phyloP scores from a whole-genome alignment of 2,113 vertebrate species.

The Bubalus kerabau region DNA sequence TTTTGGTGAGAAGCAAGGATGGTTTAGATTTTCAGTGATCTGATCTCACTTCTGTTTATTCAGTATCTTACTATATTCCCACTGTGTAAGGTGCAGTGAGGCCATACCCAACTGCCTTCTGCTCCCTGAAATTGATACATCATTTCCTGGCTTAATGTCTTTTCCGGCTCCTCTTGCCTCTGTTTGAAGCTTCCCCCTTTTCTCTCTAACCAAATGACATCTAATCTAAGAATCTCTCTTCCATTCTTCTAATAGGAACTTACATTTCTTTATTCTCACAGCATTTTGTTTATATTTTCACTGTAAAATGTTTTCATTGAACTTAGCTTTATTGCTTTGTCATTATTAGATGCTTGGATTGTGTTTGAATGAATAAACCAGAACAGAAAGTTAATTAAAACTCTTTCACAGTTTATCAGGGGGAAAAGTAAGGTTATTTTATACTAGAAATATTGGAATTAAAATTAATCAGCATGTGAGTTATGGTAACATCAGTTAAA shows the following conservation, averaged over 20 bases:
- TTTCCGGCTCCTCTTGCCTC: neutral
- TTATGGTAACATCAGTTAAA: conserved; percentile 9
- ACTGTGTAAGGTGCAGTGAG: neutral
- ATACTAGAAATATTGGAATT: conserved; percentile 34
- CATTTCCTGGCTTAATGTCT: neutral
- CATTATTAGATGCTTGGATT: neutral
- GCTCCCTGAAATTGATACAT: neutral
- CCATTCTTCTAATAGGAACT: neutral
- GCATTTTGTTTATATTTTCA: neutral
- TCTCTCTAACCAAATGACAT: neutral
- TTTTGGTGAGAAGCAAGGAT: neutral
- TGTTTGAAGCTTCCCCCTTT: neutral
- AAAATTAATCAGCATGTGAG: conserved; percentile 50
- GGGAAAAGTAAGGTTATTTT: neutral
- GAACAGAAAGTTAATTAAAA: conserved; percentile 35
- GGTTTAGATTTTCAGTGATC: neutral
- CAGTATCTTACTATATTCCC: neutral
- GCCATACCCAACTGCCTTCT: neutral
- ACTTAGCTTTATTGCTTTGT: conserved; percentile 32
- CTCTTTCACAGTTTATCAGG: conserved; percentile 1
- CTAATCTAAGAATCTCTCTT: neutral
- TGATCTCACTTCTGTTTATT: neutral
- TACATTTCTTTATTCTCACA: neutral
- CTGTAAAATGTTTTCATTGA: conserved; percentile 19
- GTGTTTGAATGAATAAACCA: conserved; percentile 26